Percentiles rank a stretch among this genome's conserved stretches.
Conservation (phyloP, 2,113 vertebrate genomes). For the Eudyptes chrysolophus region DNA sequence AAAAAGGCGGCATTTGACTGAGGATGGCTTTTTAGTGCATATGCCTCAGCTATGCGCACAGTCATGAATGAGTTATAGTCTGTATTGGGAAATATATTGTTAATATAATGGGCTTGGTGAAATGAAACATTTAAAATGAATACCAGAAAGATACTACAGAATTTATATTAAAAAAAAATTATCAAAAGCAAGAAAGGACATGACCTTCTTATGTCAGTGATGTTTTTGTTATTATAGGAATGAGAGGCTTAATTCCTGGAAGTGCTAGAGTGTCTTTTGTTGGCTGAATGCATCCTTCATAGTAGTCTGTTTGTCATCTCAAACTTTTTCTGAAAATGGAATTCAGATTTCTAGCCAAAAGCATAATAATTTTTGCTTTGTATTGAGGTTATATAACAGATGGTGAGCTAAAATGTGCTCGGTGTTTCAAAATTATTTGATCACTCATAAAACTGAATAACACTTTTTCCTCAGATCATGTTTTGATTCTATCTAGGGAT, state of each 20-base stretch:
- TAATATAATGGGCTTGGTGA: neutral
- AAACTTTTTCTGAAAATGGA: conserved; percentile 40
- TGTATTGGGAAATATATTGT: neutral
- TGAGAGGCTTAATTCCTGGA: conserved; percentile 61
- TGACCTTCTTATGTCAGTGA: conserved; percentile 11
- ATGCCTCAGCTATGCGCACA: neutral
- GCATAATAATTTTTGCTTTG: conserved; percentile 31
- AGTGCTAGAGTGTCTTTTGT: conserved; percentile 18
- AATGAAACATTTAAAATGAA: neutral
- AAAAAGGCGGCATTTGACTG: neutral
- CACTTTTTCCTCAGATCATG: neutral
- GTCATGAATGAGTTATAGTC: neutral
- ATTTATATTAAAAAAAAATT: neutral
- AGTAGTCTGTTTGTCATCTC: conserved; percentile 65
- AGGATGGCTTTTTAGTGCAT: neutral
- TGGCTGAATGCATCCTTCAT: conserved; percentile 26
- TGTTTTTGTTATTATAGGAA: conserved; percentile 37
- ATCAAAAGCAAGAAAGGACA: neutral
- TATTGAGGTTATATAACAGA: conserved; percentile 49
- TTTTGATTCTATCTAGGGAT: conserved; percentile 39
- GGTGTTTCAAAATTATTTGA: conserved; percentile 4
- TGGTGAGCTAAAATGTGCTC: neutral
- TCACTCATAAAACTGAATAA: conserved; percentile 40
- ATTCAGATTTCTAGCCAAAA: conserved; percentile 58
- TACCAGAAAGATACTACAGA: neutral